Evolutionary conservation across 1,140 invertebrate species (phyloP), one percentile per base, ranked within the genome.

Genomic region (Parapsyche elsis): DNA sequence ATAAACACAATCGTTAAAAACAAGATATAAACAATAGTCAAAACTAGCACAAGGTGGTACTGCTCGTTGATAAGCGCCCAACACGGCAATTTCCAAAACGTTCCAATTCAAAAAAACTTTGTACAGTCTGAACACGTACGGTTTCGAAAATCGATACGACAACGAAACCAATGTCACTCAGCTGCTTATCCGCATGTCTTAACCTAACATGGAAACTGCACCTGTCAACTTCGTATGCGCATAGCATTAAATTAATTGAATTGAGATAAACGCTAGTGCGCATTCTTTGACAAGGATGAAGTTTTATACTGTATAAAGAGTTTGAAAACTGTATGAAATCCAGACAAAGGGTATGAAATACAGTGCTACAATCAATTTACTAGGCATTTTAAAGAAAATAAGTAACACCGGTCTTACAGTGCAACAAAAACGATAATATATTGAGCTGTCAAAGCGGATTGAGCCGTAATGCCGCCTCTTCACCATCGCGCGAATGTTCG

Each of bases 61-160:
- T 10, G 12, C 49, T 14, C 14, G 19, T 67, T 67, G 61, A 10
- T 16, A 23, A 12, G 61, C 61, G 49, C 4, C 16, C 12, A 12
- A 10, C 10, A 53, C 16, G 49, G 49, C 49, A 53, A 53, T 53
- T 67, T 19, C 21, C 61, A 67, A 67, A 26, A 67, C 19, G 24
- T 23, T 10, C 61, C 61, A 21, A 67, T 19, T 67, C 19, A 1
- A 1, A 67, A 67, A 67, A 26, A n/a, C n/a, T n/a, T 12, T 73
- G 24, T 26, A n/a, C 71, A 46, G 23, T 71, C 71, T 16, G 19
- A 23, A 46, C 38, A 9, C 21, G 16, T 57, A 75, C 5, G 73
- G 46, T 19, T 75, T 75, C 73, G 24, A 75, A 57, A 75, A 75
- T 75, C 73, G 21, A 75, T 75, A 26, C 19, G 14, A 24, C 30